Evolutionary conservation across 2,888 invertebrate genomes (phyloP), one percentile per base, ranked within the genome.

Genomic region (Lysandra coridon): DNA sequence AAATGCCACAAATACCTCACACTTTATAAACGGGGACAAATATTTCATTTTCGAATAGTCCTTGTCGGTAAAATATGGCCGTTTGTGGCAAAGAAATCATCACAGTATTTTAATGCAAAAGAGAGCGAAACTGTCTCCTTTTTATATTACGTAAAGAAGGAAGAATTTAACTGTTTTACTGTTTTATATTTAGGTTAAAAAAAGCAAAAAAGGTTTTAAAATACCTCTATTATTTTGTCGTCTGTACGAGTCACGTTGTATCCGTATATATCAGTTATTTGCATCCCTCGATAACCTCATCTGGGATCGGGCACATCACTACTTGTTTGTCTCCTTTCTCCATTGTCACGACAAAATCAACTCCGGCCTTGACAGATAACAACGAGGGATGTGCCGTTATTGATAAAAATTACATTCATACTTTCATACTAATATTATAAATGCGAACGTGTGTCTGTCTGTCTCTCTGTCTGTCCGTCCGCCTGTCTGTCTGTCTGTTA

Each of bases 211-310:
- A 44, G 10, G 12, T 4, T 17, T n/a, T 60, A 73, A 37, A 12
- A 10, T 1, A 37, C 10, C 12, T 49, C 1, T 2, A 14, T 49
- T 76, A 12, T 76, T 76, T 53, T 57, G 76, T 14, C 53, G 17
- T 14, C 33, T 17, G 53, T 76, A 76, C 53, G 0, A 14, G 76
- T 76, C 6, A 53, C 53, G 57, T 17, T 5, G 17, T 17, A 14
- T 10, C 53, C 30, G 4, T 7, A 23, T 7, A 23, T n/a, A 64
- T 64, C 40, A 14, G 17, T 40, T 40, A 76, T 76, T 17, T 33
- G 76, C 76, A 76, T 30, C n/a, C 30, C 33, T 30, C 23, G 75
- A 75, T 75, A 75, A 40, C 49, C 75, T 49, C 76, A 17, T 76
- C 76, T 57, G 14, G 30, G 12, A 30, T 23, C 75, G 57, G 76